Evolutionary conservation across 1,140 invertebrate genomes (phyloP), one percentile per base, ranked within the genome.

Genomic region (Coenobita brevimanus): DNA sequence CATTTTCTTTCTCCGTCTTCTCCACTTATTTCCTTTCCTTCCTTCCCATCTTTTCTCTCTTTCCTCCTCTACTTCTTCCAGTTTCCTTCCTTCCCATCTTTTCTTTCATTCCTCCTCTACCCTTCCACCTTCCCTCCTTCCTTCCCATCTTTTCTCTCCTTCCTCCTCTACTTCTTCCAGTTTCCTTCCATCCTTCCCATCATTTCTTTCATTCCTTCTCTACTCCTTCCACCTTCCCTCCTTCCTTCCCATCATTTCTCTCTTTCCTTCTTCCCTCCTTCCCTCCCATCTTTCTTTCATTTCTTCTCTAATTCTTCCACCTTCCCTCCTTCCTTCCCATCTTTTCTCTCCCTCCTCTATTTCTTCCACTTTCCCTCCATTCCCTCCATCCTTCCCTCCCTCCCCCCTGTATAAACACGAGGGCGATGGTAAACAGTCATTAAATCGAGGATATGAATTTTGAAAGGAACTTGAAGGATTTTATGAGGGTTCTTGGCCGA

Each of bases 391-490:
- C 50, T 27, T 41, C 69, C 38, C 64, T 64, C 71, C 76, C 67
- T 87, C 85, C 69, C 69, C 78, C 43, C 50, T 87, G 85, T 87
- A 87, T 87, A 87, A 80, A 87, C 85, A 87, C 76, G 79, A 87
- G 85, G 79, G 85, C 76, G 85, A 87, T 80, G 85, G 85, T 87
- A 87, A 87, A 87, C 85, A 87, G 85, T 87, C 85, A 87, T 87
- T 87, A 87, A 87, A 87, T 87, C 85, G 85, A 87, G 85, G 85
- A 87, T 87, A 87, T 87, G 85, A 87, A 87, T 87, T 87, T 87
- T 87, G 85, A 87, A 87, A 87, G 85, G 85, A 87, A 87, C 85
- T 87, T 87, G 85, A 73, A 87, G 76, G 85, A 81, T 87, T 87
- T 87, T 87, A 87, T 64, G 85, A 87, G 85, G 78, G 85, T 87